These are phyloP conservation scores for Drosophila meridiana DNA, from an alignment of 2,888 invertebrate species.

Conservation along the genomic window DNA sequence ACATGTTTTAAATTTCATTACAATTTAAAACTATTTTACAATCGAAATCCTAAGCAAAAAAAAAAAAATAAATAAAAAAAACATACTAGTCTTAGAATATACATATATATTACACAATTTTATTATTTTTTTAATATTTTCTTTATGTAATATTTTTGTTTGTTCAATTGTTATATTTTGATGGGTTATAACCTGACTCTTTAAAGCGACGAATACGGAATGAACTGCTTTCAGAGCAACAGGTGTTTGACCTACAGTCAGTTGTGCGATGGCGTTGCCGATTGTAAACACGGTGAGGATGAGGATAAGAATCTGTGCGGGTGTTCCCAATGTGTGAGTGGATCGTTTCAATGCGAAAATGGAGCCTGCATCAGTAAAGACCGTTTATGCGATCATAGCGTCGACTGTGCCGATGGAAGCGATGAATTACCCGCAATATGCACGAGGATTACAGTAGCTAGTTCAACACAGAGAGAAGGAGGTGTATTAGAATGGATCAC, in stretches of 20 bases:
- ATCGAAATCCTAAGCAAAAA: no score
- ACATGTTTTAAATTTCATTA: no score
- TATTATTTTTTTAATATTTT: no score
- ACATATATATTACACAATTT: no score
- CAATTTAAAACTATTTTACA: no score
- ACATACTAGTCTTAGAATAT: no score
- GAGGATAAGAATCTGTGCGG: conserved; percentile 69
- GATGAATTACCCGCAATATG: conserved; percentile 40
- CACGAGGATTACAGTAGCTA: accelerated
- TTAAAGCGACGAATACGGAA: background rate
- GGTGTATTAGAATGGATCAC: background rate
- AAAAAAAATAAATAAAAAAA: no score
- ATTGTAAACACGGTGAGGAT: conserved; percentile 73
- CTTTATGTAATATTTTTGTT: no score
- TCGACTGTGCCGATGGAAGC: conserved; percentile 45
- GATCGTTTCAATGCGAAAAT: conserved; percentile 63
- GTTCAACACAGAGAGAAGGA: no score
- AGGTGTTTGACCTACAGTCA: conserved; percentile 40
- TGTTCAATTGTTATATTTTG: background rate
- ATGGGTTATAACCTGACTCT: background rate
- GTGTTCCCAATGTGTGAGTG: conserved; percentile 61
- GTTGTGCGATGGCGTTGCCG: conserved; percentile 63
- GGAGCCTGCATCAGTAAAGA: conserved; percentile 57
- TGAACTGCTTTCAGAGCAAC: conserved; percentile 6
- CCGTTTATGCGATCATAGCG: conserved; percentile 23